Evolutionary conservation across 2,888 invertebrate genomes (phyloP).

Genomic region (Pediacus dermestoides): DNA sequence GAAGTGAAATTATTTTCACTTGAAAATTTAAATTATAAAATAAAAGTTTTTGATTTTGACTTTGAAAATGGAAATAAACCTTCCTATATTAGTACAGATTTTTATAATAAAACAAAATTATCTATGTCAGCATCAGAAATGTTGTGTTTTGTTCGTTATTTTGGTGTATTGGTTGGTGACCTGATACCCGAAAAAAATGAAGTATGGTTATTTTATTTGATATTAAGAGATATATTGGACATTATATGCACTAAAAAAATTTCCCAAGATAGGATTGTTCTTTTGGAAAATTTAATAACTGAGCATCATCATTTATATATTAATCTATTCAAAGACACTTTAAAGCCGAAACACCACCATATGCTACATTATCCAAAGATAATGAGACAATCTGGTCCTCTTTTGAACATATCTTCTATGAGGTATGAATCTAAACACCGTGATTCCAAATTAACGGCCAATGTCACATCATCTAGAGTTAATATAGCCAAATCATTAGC

Average conservation of each 20-base stretch:
- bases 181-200: constrained; percentile 11
- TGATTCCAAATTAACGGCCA: constrained; percentile 18
- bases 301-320: constrained; percentile 21
- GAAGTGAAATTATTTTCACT: constrained; percentile 16
- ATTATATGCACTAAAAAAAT: constrained; percentile 12
- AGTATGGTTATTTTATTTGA: constrained; percentile 16
- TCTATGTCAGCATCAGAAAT: constrained; percentile 17
- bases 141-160: constrained; percentile 15
- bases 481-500: constrained; percentile 17
- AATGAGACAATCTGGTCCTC: constrained; percentile 21
- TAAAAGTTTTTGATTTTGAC: constrained; percentile 14
- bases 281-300: constrained; percentile 17
- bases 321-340: constrained; percentile 13
- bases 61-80: constrained; percentile 14
- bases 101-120: constrained; percentile 13
- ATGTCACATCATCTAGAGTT: constrained; percentile 16
- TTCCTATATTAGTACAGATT: constrained; percentile 12
- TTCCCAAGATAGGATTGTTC: constrained; percentile 8
- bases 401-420: constrained; percentile 20
- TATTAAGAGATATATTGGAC: constrained; percentile 16
- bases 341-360: constrained; percentile 27
- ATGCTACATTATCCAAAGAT: constrained; percentile 24
- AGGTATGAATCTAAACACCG: constrained; percentile 24
- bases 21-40: constrained; percentile 14
- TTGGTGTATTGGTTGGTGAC: constrained; percentile 17